Evolutionary conservation across 2,888 invertebrate genomes (phyloP), one percentile per base, ranked within the genome.

Genomic region (Hipparchia sbordonii): DNA sequence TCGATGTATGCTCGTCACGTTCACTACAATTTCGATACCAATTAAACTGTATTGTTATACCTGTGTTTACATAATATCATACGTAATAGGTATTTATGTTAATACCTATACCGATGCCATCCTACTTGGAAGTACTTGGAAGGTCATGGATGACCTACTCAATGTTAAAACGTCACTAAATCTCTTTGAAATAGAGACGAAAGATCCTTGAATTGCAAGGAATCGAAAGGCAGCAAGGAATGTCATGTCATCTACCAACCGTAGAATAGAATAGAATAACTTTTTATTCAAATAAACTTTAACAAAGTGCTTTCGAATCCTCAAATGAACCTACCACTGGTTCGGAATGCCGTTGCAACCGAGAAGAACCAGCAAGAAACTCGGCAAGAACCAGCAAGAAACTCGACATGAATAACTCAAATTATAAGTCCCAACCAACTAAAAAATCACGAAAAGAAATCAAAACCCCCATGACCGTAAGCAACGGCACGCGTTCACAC

Each of bases 21-120:
- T 67, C 67, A 63, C 57, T 60, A 73, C 77, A 74, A 78, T 75
- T 75, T 74, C 68, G 67, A 77, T 75, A 75, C 67, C 65, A 48
- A 39, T 39, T 39, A 39, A 39, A 39, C 39, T 39, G 39, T 39
- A 39, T 39, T 39, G 5, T 39, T 39, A 39, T 5, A 23, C 4
- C 9, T 33, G 33, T 60, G 33, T 39, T 39, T 39, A 0, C 39
- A 39, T 39, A 39, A 39, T 39, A 39, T 39, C 52, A 52, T 10
- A 12, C 10, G 10, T 12, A 12, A 52, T 12, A 12, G 52, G 5
- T 5, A n/a, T 12, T 23, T 23, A 23, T 23, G 23, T 23, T 23
- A 23, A 23, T 23, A 23, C 23, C 23, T 23, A 23, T 23, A 23
- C 23, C 23, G 23, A 23, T 23, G 23, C 23, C 23, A 23, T 23